Percentiles rank a stretch among this genome's conserved stretches.
phyloP scores from a whole-genome alignment of 2,797 vertebrate species.

The Pangasius krempfi region DNA sequence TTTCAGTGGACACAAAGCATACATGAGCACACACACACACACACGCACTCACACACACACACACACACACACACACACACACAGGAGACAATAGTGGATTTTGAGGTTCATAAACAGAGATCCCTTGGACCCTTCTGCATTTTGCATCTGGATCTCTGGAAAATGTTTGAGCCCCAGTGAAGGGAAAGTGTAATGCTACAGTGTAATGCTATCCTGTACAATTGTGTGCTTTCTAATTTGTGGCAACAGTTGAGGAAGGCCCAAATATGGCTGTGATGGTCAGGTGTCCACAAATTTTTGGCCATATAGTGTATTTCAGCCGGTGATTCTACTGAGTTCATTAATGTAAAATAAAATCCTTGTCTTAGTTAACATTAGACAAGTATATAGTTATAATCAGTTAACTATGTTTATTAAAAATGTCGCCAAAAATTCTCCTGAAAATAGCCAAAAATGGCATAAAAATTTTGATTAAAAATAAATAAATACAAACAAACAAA shows the following conservation, averaged over 20 bases:
- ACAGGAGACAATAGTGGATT: not conserved
- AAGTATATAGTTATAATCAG: not conserved
- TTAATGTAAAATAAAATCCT: not conserved
- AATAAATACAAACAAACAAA: not conserved
- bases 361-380: not conserved
- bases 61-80: conserved; percentile 20
- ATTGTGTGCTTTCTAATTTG: not conserved
- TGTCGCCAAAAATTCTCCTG: too few relatives aligned
- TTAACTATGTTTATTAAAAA: not conserved
- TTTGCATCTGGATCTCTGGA: not conserved
- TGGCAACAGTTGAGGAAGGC: not conserved
- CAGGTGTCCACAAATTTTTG: not conserved
- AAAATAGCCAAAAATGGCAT: too few relatives aligned
- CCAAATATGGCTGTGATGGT: not conserved
- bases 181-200: not conserved
- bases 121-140: not conserved
- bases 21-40: conserved; percentile 9
- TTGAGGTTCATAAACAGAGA: not conserved
- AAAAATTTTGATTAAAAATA: not conserved
- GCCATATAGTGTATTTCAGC: not conserved
- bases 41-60: not conserved
- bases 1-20: conserved; percentile 30
- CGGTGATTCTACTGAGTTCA: not conserved
- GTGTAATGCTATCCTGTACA: not conserved
- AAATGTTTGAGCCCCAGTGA: not conserved